Conservation (phyloP, 1,140 invertebrate genomes). For the Papilio xuthus region DNA sequence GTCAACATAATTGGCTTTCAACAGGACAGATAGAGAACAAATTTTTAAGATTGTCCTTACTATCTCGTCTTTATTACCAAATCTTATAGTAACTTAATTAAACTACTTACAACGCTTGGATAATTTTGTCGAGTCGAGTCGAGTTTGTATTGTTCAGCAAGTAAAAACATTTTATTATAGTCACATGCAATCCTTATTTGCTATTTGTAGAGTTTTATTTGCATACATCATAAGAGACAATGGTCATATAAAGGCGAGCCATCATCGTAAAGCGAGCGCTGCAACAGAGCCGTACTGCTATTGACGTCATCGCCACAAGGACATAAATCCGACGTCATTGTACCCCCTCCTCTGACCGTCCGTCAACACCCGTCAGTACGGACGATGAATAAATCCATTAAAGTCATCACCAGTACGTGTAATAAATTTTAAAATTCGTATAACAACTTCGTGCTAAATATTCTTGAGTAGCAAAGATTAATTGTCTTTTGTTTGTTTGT, state of each 20-base stretch:
- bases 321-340: conserved; percentile 5
- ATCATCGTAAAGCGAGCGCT: conserved; percentile 1
- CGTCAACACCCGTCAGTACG: neutral
- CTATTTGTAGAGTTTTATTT: neutral
- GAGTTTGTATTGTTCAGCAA: no score
- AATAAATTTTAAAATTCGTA: neutral
- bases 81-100: no score
- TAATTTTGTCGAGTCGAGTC: no score
- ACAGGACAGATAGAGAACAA: no score
- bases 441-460: neutral
- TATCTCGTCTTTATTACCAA: no score
- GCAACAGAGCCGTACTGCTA: neutral
- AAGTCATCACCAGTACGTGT: neutral
- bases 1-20: neutral
- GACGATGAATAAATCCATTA: neutral
- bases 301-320: neutral
- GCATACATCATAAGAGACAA: neutral
- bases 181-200: neutral
- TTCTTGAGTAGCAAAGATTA: neutral
- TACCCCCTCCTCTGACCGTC: neutral
- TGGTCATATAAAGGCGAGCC: neutral
- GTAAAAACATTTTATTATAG: no score
- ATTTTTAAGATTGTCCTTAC: no score
- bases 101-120: no score
- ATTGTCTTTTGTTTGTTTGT: neutral